Conservation (phyloP, 2,113 vertebrate species). For the Notothenia coriiceps region DNA sequence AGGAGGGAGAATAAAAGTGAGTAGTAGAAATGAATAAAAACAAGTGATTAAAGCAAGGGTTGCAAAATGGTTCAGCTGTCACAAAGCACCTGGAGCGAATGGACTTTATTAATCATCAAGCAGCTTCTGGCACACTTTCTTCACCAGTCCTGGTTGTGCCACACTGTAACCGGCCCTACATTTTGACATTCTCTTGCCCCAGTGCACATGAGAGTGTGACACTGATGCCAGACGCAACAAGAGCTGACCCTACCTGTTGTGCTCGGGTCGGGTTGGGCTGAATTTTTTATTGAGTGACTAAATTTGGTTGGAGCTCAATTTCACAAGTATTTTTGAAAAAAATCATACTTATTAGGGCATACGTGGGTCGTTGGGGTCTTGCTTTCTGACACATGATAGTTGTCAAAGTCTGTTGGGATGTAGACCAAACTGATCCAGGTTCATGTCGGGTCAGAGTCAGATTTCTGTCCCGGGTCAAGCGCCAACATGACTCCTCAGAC, state of each 20-base stretch:
- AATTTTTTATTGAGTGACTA: constrained; percentile 50
- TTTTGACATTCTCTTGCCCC: not conserved
- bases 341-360: not conserved
- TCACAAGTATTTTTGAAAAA: constrained; percentile 4
- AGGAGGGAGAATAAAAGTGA: constrained; percentile 33
- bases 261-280: constrained; percentile 45
- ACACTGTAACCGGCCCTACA: constrained; percentile 18
- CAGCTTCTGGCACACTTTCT: no score
- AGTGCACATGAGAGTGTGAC: constrained; percentile 20
- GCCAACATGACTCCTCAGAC: constrained; percentile 31
- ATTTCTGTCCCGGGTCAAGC: constrained; percentile 25
- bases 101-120: no score
- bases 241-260: constrained; percentile 37
- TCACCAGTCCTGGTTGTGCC: not conserved
- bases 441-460: not conserved
- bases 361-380: not conserved
- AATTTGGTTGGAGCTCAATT: constrained; percentile 20
- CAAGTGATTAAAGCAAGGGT: not conserved
- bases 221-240: constrained; percentile 53
- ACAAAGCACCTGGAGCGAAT: no score
- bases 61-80: constrained; percentile 17
- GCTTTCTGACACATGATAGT: not conserved
- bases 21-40: constrained; percentile 24
- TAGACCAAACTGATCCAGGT: not conserved
- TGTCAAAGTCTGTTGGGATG: not conserved